Base-by-base conservation (phyloP, 2,888 invertebrate genomes). In the Petrophora chlorosata region DNA sequence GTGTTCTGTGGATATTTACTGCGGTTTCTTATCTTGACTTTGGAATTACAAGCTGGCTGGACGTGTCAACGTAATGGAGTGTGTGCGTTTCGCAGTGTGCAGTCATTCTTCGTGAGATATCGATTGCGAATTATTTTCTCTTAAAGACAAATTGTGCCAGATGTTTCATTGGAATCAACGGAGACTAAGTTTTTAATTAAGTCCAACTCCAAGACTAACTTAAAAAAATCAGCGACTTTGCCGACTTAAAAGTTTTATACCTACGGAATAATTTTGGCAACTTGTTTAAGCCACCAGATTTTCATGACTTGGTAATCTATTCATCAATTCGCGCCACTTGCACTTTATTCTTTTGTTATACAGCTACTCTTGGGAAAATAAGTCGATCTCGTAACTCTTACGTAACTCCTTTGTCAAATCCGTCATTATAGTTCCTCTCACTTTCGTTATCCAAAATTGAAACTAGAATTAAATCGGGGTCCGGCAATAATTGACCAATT, bases 401-500 rank as follows among this genome's bases (percentile, higher is more conserved):
- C 49, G 38, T 22, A 49, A 49, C 32, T 14, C 19, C 26, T 39
- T 34, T 39, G 39, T 43, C 44, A 34, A 43, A 36, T 14, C 17
- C 29, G 19, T 39, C 42, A 29, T 29, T 39, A 41, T 41, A 33
- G 42, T 10, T 22, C 49, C 53, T 55, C 50, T 55, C 53, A 59
- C 55, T 50, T 43, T 52, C 47, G 38, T 41, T 35, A 53, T 14
- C 29, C 35, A 38, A 33, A 48, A 55, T 44, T 41, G 14, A 44
- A 51, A 29, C 41, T 9, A 10, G 38, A 40, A 49, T 41, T 34
- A 47, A 51, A 50, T 35, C 43, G 35, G 51, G 42, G 36, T 34
- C 39, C 40, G 46, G 48, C 55, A 55, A 60, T 68, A 69, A 69
- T 64, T 63, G 59, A 26, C 28, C 41, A 57, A 60, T 66, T 59